Percentiles rank a stretch among this genome's conserved stretches.
These are phyloP conservation scores for Papilio helenus DNA, from an alignment of 1,140 invertebrate species.

Conservation along the genomic window DNA sequence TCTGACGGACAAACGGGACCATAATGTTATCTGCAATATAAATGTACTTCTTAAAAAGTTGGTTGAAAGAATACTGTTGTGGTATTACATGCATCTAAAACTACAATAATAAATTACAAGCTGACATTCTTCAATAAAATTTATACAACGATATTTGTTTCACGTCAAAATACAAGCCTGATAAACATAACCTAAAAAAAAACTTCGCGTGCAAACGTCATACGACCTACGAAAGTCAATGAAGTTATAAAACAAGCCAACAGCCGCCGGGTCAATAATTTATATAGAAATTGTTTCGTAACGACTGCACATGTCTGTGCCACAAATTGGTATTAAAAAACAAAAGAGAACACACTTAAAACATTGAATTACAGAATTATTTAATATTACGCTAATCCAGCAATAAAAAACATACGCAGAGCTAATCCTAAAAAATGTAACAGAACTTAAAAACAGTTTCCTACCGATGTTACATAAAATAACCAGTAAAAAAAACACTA, in stretches of 20 bases:
- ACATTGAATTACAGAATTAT: slow-evolving; percentile 7
- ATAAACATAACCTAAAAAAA: slow-evolving; percentile 30
- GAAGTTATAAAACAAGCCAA: slow-evolving; percentile 33
- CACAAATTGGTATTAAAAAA: slow-evolving; percentile 13
- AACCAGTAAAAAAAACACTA: slow-evolving; percentile 25
- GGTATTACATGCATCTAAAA: not conserved
- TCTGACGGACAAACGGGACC: too few relatives aligned
- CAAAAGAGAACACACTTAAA: not conserved
- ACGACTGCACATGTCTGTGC: slow-evolving; percentile 2
- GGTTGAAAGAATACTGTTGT: too few relatives aligned
- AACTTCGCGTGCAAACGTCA: slow-evolving; percentile 25
- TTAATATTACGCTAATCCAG: slow-evolving; percentile 14
- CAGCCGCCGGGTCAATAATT: not conserved
- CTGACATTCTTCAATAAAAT: not conserved
- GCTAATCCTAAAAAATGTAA: slow-evolving; percentile 21
- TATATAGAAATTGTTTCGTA: slow-evolving; percentile 31
- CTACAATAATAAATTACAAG: not conserved
- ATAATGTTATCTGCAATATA: too few relatives aligned
- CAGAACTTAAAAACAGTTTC: slow-evolving; percentile 28
- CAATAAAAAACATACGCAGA: slow-evolving; percentile 22
- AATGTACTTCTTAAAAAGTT: too few relatives aligned
- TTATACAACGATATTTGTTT: slow-evolving; percentile 17
- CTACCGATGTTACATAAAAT: slow-evolving; percentile 14
- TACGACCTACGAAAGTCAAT: slow-evolving; percentile 25
- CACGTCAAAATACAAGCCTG: not conserved